Conservation (phyloP, 1,140 invertebrate genomes). For the Drosophila repletoides region DNA sequence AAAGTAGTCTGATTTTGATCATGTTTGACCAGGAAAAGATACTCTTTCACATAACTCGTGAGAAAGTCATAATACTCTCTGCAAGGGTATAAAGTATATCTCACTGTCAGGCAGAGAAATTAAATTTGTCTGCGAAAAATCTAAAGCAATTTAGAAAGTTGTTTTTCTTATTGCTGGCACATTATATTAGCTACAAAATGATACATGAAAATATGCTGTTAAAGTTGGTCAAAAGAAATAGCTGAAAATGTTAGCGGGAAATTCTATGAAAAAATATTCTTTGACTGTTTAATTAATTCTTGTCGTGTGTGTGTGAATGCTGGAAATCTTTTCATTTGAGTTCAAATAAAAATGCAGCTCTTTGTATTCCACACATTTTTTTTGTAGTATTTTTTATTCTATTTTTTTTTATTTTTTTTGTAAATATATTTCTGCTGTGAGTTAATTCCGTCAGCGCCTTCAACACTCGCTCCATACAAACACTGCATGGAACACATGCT, state of each 20-base stretch:
- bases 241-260: too few relatives aligned
- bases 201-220: too few relatives aligned
- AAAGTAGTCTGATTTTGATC: too few relatives aligned
- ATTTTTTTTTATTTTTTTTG: background rate
- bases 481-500: constrained; percentile 17
- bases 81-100: too few relatives aligned
- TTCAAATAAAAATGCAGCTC: constrained; percentile 20
- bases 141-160: too few relatives aligned
- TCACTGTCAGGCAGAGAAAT: too few relatives aligned
- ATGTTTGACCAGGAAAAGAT: too few relatives aligned
- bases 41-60: too few relatives aligned
- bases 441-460: constrained; percentile 15
- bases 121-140: too few relatives aligned
- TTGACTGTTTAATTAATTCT: background rate
- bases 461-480: constrained; percentile 7
- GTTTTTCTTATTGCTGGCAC: too few relatives aligned
- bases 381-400: background rate
- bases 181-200: too few relatives aligned
- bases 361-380: constrained; percentile 3
- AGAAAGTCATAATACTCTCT: too few relatives aligned
- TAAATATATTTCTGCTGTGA: constrained; percentile 23
- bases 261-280: background rate
- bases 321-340: constrained; percentile 13
- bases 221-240: background rate
- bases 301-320: background rate